Percentiles rank a stretch among this genome's conserved stretches.
These are phyloP conservation scores for Actinostola sp. DNA, from an alignment of 92 coral and sea anemone species.

Conservation along the genomic window DNA sequence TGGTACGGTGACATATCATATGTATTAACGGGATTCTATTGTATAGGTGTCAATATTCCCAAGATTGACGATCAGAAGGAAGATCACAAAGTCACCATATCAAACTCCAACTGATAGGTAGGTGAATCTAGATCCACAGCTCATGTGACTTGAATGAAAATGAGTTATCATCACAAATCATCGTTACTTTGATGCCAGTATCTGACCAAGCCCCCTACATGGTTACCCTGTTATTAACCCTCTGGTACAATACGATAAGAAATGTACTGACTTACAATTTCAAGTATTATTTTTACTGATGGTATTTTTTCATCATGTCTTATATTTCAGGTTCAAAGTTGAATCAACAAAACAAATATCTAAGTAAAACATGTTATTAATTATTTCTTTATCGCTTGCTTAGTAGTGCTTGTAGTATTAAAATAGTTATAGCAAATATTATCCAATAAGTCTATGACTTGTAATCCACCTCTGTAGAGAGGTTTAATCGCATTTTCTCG, in stretches of 20 bases:
- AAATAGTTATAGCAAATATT: background rate
- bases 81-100: background rate
- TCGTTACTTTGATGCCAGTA: no score
- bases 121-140: no score
- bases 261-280: background rate
- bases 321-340: constrained; percentile 4
- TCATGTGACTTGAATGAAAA: no score
- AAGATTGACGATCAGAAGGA: background rate
- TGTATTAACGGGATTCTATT: background rate
- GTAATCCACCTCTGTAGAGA: background rate
- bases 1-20: background rate
- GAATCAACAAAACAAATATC: background rate
- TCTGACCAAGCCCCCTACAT: no score
- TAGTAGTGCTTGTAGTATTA: constrained; percentile 1
- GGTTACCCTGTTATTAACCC: no score
- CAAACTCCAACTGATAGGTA: background rate
- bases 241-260: no score
- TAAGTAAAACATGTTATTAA: no score
- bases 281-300: background rate
- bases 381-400: no score
- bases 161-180: no score
- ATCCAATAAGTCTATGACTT: constrained; percentile 23
- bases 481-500: background rate
- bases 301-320: background rate
- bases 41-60: background rate